Evolutionary conservation across 2,113 vertebrate genomes (phyloP).

Genomic region (Brachypteracias leptosomus): DNA sequence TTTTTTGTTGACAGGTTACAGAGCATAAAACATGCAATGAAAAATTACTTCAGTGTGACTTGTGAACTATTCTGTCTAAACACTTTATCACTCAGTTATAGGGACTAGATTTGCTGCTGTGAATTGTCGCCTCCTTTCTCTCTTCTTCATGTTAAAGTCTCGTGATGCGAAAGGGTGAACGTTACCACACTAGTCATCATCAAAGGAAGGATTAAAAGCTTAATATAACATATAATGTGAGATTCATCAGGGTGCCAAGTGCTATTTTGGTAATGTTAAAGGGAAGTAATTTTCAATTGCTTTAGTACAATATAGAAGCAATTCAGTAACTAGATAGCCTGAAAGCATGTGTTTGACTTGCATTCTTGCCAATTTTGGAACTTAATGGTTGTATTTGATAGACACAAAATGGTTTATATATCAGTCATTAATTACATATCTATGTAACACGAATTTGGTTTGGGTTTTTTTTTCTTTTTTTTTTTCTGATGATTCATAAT

Average conservation of each 20-base stretch:
- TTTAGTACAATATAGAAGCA: neutral
- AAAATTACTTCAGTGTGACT: constrained; percentile 12
- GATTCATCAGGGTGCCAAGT: neutral
- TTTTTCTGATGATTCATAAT: neutral
- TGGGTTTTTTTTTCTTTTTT: neutral
- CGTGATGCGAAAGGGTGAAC: neutral
- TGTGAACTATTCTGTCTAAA: constrained; percentile 21
- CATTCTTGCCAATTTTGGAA: neutral
- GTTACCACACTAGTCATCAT: neutral
- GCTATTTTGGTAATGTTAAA: neutral
- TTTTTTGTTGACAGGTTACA: neutral
- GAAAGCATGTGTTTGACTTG: neutral
- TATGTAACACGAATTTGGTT: neutral
- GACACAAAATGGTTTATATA: neutral
- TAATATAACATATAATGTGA: neutral
- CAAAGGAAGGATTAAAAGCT: neutral
- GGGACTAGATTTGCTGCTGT: neutral
- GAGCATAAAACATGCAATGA: constrained; percentile 30
- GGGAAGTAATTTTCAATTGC: neutral
- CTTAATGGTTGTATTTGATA: neutral
- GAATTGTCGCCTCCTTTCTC: neutral
- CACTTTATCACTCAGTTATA: neutral
- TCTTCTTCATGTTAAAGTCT: neutral
- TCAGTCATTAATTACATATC: neutral
- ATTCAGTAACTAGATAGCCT: neutral